phyloP scores from a whole-genome alignment of 2,888 invertebrate species.

The Metalampra italica region DNA sequence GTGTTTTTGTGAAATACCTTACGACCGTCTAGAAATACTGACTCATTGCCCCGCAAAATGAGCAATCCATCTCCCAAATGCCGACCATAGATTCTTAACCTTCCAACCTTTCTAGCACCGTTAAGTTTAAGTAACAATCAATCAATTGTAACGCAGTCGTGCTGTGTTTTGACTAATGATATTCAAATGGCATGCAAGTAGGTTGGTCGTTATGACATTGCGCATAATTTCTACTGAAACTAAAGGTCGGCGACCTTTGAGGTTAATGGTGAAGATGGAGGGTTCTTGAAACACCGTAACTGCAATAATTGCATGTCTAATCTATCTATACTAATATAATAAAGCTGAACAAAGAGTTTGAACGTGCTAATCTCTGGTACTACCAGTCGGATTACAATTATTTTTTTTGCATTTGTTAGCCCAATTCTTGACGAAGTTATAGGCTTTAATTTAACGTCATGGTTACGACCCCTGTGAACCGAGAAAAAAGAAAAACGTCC shows the following conservation, averaged over 20 bases:
- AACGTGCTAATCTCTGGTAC: no score
- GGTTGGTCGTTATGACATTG: slow-evolving; percentile 25
- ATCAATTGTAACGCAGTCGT: not conserved
- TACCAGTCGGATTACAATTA: no score
- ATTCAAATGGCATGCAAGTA: slow-evolving; percentile 29
- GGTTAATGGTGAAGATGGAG: not conserved
- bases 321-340: no score
- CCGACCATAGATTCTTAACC: not conserved
- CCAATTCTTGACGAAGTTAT: no score
- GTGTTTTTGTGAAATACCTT: no score
- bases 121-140: slow-evolving; percentile 2
- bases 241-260: slow-evolving; percentile 15
- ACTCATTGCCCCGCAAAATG: not conserved
- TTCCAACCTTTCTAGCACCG: not conserved
- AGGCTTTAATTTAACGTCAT: no score
- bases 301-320: no score
- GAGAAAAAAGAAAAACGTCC: no score
- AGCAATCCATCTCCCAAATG: not conserved
- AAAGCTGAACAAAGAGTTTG: no score
- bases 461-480: no score
- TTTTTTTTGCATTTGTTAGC: no score
- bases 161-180: slow-evolving; percentile 10
- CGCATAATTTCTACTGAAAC: slow-evolving; percentile 11
- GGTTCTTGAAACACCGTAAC: not conserved
- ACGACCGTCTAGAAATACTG: not conserved